phyloP scores from a whole-genome alignment of 2,113 vertebrate species.

The Gulo gulo region DNA sequence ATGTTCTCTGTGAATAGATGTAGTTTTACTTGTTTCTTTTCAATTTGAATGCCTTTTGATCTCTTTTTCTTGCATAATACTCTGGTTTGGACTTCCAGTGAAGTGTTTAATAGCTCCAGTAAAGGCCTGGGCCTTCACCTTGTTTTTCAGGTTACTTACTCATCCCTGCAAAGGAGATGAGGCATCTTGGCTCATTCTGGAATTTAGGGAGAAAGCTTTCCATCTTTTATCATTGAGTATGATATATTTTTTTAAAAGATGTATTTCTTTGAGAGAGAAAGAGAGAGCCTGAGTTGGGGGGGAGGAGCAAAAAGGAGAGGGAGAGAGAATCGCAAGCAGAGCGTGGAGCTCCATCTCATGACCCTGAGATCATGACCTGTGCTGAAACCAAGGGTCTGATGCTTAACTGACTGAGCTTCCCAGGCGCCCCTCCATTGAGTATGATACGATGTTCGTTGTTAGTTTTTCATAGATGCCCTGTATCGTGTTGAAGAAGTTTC shows the following conservation, averaged over 20 bases:
- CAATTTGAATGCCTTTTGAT: not conserved
- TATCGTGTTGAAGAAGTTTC: not conserved
- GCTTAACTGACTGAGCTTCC: not conserved
- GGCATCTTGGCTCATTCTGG: not conserved
- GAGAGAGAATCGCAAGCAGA: not conserved
- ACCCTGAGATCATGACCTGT: not conserved
- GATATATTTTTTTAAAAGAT: not conserved
- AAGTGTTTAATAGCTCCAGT: not conserved
- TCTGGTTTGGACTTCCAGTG: not conserved
- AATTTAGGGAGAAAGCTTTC: not conserved
- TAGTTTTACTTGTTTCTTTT: not conserved
- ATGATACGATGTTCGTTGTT: not conserved
- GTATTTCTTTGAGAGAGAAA: not conserved
- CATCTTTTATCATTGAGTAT: not conserved
- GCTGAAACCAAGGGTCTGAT: not conserved
- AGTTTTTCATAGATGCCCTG: not conserved
- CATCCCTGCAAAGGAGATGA: not conserved
- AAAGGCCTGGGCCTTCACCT: not conserved
- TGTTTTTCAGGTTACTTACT: not conserved
- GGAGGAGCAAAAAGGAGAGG: not conserved
- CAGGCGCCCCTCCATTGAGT: not conserved
- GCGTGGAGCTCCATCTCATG: not conserved
- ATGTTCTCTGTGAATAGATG: not conserved
- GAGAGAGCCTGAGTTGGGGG: not conserved
- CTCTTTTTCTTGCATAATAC: not conserved